Evolutionary conservation across 37 sponge, comb jelly and placozoan genomes (phyloP).

Genomic region (Dysidea cf. avara): DNA sequence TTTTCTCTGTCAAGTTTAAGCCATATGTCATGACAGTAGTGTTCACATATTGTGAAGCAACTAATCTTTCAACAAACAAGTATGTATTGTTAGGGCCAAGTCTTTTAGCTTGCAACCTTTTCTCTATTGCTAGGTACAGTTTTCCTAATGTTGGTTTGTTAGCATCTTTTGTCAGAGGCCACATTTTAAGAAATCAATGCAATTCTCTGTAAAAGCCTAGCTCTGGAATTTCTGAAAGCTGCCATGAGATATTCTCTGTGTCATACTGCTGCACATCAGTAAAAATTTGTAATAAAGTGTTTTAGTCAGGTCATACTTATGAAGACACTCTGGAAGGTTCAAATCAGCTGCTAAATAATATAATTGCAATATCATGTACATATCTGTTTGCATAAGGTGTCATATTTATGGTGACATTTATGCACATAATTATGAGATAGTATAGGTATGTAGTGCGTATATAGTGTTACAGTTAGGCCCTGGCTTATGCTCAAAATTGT

Average conservation of each 20-base stretch:
- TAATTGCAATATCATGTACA: no score
- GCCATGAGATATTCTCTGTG: constrained; percentile 4
- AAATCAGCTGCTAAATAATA: no score
- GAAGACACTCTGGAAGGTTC: constrained; percentile 4
- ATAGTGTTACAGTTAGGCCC: no score
- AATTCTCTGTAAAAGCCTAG: constrained; percentile 26
- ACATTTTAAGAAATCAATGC: constrained; percentile 11
- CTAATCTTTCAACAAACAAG: constrained; percentile 18
- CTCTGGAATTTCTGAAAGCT: constrained; percentile 6
- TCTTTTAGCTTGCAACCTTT: constrained; percentile 2
- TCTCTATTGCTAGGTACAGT: constrained; percentile 20
- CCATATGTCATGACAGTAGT: constrained; percentile 18
- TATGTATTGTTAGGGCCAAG: constrained; percentile 19
- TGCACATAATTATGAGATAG: no score
- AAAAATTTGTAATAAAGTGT: constrained; percentile 6
- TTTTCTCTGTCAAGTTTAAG: constrained; percentile 9
- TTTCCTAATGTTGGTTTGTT: constrained; percentile 16
- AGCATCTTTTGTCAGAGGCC: constrained; percentile 21
- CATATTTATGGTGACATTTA: no score
- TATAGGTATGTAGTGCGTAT: no score
- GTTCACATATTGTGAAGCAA: neutral
- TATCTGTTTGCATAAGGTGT: no score
- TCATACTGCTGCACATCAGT: neutral
- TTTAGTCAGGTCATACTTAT: constrained; percentile 11
- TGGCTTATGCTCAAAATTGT: no score